phyloP scores from a whole-genome alignment of 2,888 invertebrate species.

The Philereme vetulata region DNA sequence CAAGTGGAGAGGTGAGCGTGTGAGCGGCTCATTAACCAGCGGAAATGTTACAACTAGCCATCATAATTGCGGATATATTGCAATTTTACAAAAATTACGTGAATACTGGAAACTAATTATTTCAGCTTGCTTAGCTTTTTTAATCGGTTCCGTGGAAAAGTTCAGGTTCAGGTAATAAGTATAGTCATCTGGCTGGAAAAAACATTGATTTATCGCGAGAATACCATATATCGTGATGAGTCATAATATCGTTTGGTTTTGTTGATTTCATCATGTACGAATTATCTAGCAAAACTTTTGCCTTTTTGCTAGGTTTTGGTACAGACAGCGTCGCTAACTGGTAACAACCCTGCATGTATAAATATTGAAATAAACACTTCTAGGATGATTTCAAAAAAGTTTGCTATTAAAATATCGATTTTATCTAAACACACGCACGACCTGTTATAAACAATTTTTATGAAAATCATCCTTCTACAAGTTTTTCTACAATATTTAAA shows the following conservation, averaged over 20 bases:
- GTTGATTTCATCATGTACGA: conserved; percentile 6
- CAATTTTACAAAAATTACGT: conserved; percentile 41
- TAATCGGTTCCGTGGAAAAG: conserved; percentile 19
- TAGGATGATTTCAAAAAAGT: no score
- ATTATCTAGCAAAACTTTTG: not conserved
- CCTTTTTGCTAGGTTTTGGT: no score
- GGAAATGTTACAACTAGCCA: conserved; percentile 47
- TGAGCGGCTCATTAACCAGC: conserved; percentile 44
- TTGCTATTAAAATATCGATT: no score
- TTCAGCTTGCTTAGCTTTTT: conserved; percentile 30
- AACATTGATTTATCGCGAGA: conserved; percentile 12
- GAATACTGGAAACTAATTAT: conserved; percentile 33
- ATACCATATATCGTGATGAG: not conserved
- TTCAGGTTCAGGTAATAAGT: conserved; percentile 4
- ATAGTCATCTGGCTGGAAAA: conserved; percentile 10
- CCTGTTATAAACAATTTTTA: no score
- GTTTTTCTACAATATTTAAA: no score
- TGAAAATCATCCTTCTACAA: no score
- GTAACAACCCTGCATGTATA: no score
- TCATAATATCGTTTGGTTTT: conserved; percentile 7
- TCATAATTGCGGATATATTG: conserved; percentile 43
- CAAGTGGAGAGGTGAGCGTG: conserved; percentile 48
- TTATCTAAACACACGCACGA: no score
- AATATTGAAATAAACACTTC: no score
- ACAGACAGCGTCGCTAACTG: no score